These are phyloP conservation scores for Phaenicophaeus curvirostris DNA, from an alignment of 2,797 vertebrate genomes.

Conservation along the genomic window DNA sequence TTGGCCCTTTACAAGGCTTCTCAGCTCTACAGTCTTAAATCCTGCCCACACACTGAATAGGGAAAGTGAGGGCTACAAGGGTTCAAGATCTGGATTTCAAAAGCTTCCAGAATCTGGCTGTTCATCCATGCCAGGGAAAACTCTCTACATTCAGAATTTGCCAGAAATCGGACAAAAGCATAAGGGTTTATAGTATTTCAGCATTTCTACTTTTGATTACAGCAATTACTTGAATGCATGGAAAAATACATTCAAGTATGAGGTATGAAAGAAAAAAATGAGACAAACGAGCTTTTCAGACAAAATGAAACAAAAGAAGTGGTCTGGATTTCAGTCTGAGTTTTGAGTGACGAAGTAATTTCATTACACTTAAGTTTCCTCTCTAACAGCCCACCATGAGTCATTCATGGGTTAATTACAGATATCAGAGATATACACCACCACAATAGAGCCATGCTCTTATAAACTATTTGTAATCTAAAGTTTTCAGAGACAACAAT, in stretches of 20 bases:
- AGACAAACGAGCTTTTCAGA: neutral
- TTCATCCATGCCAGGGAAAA: neutral
- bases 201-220: neutral
- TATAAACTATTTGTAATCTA: neutral
- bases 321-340: neutral
- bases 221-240: neutral
- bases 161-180: neutral
- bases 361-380: neutral
- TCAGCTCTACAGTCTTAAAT: neutral
- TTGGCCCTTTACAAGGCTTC: neutral
- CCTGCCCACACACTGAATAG: neutral
- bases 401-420: slow-evolving; percentile 37
- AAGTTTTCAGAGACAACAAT: neutral
- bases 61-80: neutral
- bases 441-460: neutral
- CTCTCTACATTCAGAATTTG: neutral
- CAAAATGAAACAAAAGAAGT: neutral
- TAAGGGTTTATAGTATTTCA: neutral
- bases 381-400: neutral
- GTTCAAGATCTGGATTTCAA: neutral
- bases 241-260: neutral
- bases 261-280: neutral
- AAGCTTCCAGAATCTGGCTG: neutral
- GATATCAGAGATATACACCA: slow-evolving; percentile 22
- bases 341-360: neutral